Evolutionary conservation across 2,113 vertebrate species (phyloP).

Genomic region (Motacilla alba): DNA sequence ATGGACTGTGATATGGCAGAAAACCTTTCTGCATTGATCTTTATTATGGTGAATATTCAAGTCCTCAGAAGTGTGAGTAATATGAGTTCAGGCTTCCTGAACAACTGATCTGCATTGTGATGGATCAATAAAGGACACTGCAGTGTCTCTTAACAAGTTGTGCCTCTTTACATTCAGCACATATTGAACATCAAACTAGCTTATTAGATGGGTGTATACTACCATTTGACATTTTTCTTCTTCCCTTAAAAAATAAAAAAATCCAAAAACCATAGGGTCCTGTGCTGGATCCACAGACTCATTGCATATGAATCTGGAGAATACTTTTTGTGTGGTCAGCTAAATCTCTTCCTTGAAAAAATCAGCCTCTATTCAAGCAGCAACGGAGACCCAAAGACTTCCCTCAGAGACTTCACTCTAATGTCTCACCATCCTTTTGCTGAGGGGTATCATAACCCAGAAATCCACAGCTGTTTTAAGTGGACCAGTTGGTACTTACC

Average conservation of each 20-base stretch:
- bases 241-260: background rate
- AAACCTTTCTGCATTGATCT: background rate
- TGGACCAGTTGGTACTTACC: background rate
- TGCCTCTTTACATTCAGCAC: background rate
- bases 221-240: background rate
- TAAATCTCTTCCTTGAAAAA: background rate
- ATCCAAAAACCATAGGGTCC: background rate
- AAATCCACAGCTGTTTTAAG: background rate
- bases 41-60: background rate
- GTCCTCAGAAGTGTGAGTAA: background rate
- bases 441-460: background rate
- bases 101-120: background rate
- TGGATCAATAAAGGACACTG: background rate
- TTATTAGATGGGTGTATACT: background rate
- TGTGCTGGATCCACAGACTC: background rate
- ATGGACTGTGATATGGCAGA: background rate
- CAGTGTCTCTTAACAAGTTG: background rate
- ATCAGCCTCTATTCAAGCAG: background rate
- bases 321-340: background rate
- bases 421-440: background rate
- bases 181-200: background rate
- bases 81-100: background rate
- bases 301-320: background rate
- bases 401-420: background rate
- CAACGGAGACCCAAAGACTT: background rate